phyloP scores from a whole-genome alignment of 1,140 invertebrate species.

The Drosophila ironensis region DNA sequence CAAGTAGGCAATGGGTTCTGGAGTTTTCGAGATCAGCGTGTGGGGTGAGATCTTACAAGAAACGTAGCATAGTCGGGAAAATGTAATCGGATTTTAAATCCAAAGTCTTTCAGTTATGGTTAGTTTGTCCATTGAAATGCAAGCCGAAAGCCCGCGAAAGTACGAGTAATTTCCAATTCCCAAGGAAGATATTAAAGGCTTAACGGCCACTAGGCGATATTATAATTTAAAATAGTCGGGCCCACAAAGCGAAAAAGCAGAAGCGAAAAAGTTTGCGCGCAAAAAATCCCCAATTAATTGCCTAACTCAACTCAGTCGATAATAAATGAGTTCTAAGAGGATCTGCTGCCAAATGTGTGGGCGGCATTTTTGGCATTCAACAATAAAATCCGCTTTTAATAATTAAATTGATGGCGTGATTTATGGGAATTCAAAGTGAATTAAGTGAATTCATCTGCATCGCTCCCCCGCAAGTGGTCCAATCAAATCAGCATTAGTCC shows the following conservation, averaged over 20 bases:
- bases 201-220: neutral
- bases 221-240: neutral
- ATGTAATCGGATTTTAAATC: too few relatives aligned
- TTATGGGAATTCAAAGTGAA: slow-evolving; percentile 30
- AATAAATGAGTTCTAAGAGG: slow-evolving; percentile 18
- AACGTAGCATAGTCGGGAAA: too few relatives aligned
- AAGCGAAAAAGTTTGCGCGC: neutral
- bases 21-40: too few relatives aligned
- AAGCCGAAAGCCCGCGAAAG: too few relatives aligned
- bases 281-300: slow-evolving; percentile 10
- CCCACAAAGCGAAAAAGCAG: neutral
- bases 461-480: neutral
- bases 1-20: too few relatives aligned
- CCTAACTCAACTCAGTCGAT: neutral
- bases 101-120: too few relatives aligned
- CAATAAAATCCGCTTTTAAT: slow-evolving; percentile 16
- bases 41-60: too few relatives aligned
- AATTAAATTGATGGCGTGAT: slow-evolving; percentile 26
- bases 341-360: slow-evolving; percentile 2
- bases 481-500: slow-evolving; percentile 11
- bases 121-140: too few relatives aligned
- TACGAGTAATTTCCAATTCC: too few relatives aligned
- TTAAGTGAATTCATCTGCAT: slow-evolving; percentile 9
- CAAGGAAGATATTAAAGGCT: too few relatives aligned
- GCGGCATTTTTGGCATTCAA: neutral